Percentiles rank a stretch among this genome's conserved stretches.
Evolutionary conservation across 1,140 invertebrate genomes (phyloP).

Genomic region (Tribolium madens): DNA sequence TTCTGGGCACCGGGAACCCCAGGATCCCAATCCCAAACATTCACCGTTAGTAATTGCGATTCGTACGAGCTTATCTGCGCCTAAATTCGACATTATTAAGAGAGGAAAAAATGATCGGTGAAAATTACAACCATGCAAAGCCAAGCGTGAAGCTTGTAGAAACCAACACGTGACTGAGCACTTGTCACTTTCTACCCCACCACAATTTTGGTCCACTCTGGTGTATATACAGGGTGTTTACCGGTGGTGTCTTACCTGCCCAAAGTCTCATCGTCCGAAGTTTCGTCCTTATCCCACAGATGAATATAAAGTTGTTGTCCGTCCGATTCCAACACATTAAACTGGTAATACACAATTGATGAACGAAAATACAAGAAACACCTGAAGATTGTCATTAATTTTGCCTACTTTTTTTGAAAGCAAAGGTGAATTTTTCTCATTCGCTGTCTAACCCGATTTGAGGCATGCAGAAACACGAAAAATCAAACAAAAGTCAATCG

Average conservation of each 20-base stretch:
- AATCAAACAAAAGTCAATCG: background rate
- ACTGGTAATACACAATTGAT: constrained; percentile 64
- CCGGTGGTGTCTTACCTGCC: constrained; percentile 76
- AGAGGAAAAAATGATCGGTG: background rate
- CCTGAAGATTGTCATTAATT: constrained; percentile 39
- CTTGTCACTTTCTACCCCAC: background rate
- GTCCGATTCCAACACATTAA: constrained; percentile 70
- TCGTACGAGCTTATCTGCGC: constrained; percentile 78
- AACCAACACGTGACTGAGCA: background rate
- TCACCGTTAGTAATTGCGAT: constrained; percentile 77
- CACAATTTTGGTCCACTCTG: background rate
- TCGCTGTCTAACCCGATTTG: background rate
- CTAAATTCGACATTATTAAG: constrained; percentile 66
- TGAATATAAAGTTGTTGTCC: constrained; percentile 83
- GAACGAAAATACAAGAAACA: constrained; percentile 63
- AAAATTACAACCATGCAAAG: constrained; percentile 6
- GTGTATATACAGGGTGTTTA: constrained; percentile 25
- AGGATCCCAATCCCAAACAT: constrained; percentile 88
- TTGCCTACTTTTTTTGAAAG: background rate
- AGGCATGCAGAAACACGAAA: background rate
- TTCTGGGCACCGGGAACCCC: constrained; percentile 81
- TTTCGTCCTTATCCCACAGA: constrained; percentile 87
- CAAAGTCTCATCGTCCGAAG: constrained; percentile 84
- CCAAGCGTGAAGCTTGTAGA: constrained; percentile 15
- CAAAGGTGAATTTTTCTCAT: background rate